Conservation (phyloP, 2,113 vertebrate species). For the Tylochromis polylepis region DNA sequence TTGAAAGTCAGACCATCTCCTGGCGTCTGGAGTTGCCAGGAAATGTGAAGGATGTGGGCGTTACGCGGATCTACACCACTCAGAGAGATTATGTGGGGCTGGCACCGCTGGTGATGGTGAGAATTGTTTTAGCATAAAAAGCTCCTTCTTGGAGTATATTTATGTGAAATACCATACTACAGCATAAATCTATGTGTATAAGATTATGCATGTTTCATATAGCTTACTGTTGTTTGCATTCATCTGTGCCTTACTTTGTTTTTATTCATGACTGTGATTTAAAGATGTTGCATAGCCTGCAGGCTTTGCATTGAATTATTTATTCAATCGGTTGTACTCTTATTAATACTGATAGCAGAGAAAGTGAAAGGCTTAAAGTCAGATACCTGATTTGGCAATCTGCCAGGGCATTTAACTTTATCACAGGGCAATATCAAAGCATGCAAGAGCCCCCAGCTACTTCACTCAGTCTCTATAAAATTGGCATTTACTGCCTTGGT, state of each 20-base stretch:
- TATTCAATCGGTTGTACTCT: background rate
- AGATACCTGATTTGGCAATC: background rate
- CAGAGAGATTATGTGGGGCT: slow-evolving; percentile 83
- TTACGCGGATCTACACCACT: slow-evolving; percentile 83
- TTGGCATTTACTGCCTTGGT: background rate
- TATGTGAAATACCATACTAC: background rate
- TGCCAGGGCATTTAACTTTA: background rate
- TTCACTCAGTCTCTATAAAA: background rate
- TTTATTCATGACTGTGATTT: background rate
- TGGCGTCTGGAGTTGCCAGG: slow-evolving; percentile 91
- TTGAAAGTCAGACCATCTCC: slow-evolving; percentile 81
- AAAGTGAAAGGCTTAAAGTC: background rate
- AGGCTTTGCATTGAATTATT: background rate
- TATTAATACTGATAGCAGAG: background rate
- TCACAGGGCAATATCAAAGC: background rate
- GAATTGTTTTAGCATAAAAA: slow-evolving; percentile 6
- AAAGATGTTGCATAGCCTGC: background rate
- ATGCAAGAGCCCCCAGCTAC: background rate
- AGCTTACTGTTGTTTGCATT: background rate
- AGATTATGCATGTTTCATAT: background rate
- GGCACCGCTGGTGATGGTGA: slow-evolving; percentile 88
- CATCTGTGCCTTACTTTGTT: background rate
- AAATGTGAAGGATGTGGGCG: slow-evolving; percentile 74
- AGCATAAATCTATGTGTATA: background rate
- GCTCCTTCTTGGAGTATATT: background rate